Percentiles rank a stretch among this genome's conserved stretches.
These are phyloP conservation scores for Pristionchus entomophagus DNA, from an alignment of 2,888 invertebrate genomes.

Conservation along the genomic window DNA sequence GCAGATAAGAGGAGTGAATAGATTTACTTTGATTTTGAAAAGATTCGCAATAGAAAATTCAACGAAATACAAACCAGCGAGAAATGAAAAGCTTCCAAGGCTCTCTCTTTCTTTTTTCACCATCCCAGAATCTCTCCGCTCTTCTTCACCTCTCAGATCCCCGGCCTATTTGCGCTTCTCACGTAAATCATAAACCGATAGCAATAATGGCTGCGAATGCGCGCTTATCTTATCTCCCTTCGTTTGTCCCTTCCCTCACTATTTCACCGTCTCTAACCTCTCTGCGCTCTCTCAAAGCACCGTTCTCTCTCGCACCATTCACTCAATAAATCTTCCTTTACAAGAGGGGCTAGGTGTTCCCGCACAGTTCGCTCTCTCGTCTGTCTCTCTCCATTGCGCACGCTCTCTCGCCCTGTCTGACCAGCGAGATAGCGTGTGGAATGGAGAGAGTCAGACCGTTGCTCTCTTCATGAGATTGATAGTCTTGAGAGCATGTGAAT, in stretches of 20 bases:
- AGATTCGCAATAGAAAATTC: too few relatives aligned
- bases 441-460: background rate
- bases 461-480: background rate
- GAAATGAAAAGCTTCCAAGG: too few relatives aligned
- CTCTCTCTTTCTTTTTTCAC: too few relatives aligned
- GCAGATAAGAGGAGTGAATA: too few relatives aligned
- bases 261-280: background rate
- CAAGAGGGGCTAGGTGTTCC: background rate
- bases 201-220: background rate
- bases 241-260: background rate
- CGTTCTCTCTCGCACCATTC: background rate
- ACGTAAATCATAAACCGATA: constrained; percentile 39
- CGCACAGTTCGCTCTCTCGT: constrained; percentile 1
- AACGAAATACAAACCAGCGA: too few relatives aligned
- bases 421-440: background rate
- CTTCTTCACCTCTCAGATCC: background rate
- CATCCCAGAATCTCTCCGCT: too few relatives aligned
- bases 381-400: background rate
- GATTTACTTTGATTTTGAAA: too few relatives aligned
- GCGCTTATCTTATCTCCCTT: background rate
- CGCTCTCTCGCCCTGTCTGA: too few relatives aligned
- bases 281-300: background rate
- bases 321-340: constrained; percentile 29
- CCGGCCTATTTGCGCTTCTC: background rate
- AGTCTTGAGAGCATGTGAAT: background rate